These are phyloP conservation scores for Rhea pennata DNA, from an alignment of 2,113 vertebrate species.

Conservation along the genomic window DNA sequence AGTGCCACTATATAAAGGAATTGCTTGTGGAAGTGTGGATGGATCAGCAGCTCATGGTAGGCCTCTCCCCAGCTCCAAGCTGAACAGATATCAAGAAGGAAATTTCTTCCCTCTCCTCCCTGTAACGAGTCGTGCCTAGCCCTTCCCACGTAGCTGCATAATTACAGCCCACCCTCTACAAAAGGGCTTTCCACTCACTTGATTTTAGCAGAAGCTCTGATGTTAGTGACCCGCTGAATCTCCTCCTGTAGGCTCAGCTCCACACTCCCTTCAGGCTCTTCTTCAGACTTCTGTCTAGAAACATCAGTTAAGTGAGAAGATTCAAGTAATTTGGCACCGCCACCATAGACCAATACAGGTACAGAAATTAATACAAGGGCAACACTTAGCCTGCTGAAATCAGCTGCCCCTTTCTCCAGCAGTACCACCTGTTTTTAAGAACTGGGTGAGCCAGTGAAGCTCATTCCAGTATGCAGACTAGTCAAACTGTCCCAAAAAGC, in stretches of 20 bases:
- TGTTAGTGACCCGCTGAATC: constrained; percentile 83
- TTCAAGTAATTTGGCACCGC: background rate
- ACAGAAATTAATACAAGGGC: background rate
- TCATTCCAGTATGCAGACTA: background rate
- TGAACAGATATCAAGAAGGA: accelerated
- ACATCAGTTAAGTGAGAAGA: background rate
- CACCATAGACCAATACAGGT: background rate
- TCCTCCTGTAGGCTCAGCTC: constrained; percentile 83
- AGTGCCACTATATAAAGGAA: background rate
- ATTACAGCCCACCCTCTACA: background rate
- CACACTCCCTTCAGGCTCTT: constrained; percentile 64
- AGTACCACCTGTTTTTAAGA: background rate
- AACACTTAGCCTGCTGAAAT: background rate
- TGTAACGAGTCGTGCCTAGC: background rate
- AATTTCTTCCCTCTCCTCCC: background rate
- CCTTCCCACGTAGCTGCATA: background rate
- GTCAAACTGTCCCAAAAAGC: background rate
- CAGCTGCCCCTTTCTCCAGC: background rate
- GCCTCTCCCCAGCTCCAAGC: background rate
- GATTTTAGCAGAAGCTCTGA: constrained; percentile 93
- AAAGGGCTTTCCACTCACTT: constrained; percentile 79
- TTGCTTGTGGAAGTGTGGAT: background rate
- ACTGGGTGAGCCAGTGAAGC: background rate
- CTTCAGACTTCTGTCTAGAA: constrained; percentile 77
- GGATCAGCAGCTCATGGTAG: background rate